Evolutionary conservation across 2,888 invertebrate species (phyloP).

Genomic region (Rugalucina vietnamica): DNA sequence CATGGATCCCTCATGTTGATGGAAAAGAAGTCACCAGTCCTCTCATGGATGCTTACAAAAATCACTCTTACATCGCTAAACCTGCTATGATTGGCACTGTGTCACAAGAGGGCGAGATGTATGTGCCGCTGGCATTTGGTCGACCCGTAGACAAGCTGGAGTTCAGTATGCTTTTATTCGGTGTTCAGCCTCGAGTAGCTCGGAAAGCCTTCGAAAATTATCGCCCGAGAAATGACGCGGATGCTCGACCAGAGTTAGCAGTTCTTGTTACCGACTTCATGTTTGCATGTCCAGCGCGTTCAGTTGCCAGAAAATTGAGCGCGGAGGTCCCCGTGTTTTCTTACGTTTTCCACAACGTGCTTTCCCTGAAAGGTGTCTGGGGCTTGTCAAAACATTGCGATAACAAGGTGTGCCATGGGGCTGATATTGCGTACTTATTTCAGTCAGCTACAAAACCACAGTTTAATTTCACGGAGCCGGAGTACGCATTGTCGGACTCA

Average conservation of each 20-base stretch:
- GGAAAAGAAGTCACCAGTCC: slow-evolving; percentile 52
- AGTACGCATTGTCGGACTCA: slow-evolving; percentile 52
- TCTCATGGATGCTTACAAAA: slow-evolving; percentile 43
- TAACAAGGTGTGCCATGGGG: slow-evolving; percentile 68
- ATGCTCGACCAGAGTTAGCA: slow-evolving; percentile 46
- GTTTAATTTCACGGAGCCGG: slow-evolving; percentile 46
- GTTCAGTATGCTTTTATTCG: slow-evolving; percentile 36
- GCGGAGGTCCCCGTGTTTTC: slow-evolving; percentile 54
- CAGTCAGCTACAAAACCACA: slow-evolving; percentile 52
- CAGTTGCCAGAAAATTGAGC: slow-evolving; percentile 42
- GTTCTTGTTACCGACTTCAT: slow-evolving; percentile 66
- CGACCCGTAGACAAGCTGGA: slow-evolving; percentile 36
- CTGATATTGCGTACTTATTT: slow-evolving; percentile 68
- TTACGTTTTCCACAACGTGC: slow-evolving; percentile 65
- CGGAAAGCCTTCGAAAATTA: slow-evolving; percentile 48
- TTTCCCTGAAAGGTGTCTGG: slow-evolving; percentile 57
- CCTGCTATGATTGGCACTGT: slow-evolving; percentile 69
- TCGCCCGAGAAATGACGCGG: slow-evolving; percentile 42
- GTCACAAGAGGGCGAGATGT: slow-evolving; percentile 62
- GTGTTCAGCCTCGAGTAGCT: slow-evolving; percentile 42
- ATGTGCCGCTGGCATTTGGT: slow-evolving; percentile 57
- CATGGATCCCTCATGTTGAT: slow-evolving; percentile 71
- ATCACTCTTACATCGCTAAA: slow-evolving; percentile 42
- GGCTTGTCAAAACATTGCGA: slow-evolving; percentile 57
- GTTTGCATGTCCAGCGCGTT: slow-evolving; percentile 63